Evolutionary conservation across 2,888 invertebrate species (phyloP), one percentile per base, ranked within the genome.

Genomic region (Halictus quadricinctus): DNA sequence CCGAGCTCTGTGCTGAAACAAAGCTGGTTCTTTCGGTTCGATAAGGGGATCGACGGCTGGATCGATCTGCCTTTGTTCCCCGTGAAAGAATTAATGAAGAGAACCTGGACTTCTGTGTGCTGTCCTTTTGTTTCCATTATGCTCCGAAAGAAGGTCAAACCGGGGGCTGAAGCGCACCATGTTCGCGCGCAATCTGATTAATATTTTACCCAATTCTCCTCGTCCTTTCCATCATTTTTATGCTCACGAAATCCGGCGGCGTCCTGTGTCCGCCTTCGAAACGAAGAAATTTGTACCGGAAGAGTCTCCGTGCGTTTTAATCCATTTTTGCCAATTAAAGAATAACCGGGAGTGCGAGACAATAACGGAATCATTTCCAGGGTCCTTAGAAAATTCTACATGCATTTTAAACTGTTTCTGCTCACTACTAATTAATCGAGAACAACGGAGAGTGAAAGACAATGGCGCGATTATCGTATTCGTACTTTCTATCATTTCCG

Each of bases 51-150:
- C 48, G 48, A 46, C 46, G 72, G 15, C 15, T 15, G 15, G 36
- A 72, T 83, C 83, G 64, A 83, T 66, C 72, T 25, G 3, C 41
- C 76, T 72, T 83, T 66, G 58, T 83, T 83, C 64, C 36, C 46
- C 76, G n/a, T 21, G 60, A 72, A 50, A 54, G 48, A 43, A 50
- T 21, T 54, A 58, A 81, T 58, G 36, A 54, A 15, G 25, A 73
- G 60, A 29, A 29, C 13, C 7, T 54, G 54, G 21, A 25, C 15
- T 75, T 72, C 54, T 58, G 54, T 50, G 48, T 15, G 43, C 75
- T 60, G 75, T 75, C 43, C 41, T 75, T 25, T 75, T 75, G 72
- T 72, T 72, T 72, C 25, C 46, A 25, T 72, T 72, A 43, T 46
- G 15, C 46, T 13, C 15, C 25, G 25, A 72, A 72, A 25, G 72